Base-by-base conservation (phyloP, 2,113 vertebrate species). In the Ictalurus punctatus region DNA sequence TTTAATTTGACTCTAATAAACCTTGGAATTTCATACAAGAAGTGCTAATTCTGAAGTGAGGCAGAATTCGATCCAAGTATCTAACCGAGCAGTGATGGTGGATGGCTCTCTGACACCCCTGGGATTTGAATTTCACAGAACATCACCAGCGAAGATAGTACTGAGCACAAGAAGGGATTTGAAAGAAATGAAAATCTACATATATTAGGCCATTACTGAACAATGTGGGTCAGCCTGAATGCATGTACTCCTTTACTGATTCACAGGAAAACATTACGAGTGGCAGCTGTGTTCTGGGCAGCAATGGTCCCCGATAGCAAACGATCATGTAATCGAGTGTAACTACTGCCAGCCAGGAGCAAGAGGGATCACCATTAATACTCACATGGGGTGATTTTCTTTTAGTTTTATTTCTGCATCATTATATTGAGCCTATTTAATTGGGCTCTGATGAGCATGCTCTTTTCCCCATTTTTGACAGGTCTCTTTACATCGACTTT, bases 321-420 rank as follows among this genome's bases (percentile, higher is more conserved):
- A 95, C 13, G 93, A 94, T 79, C 56, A 90, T 48, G 89, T 95
- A 74, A 94, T 95, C 5, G 94, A 95, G 84, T 69, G 91, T 14
- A 94, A 95, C 71, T 95, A 95, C 91, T 93, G 94, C 89, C 93
- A 94, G 7, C 92, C 93, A 21, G 94, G 91, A 56, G 92, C 94
- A 0, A 93, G 89, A 82, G 94, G 92, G n/a, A 95, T 95, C 54
- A 83, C 61, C 44, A 90, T 95, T 73, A 44, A 91, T 88, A 91
- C 93, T 9, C 9, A 17, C 59, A 16, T 84, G 0, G 91, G 92
- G 94, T 94, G 65, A 91, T 91, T 90, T 52, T 83, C 12, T 16
- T 34, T 44, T 82, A 80, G 6, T 54, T 81, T 56, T 67, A 23
- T 56, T 58, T 54, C 21, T 27, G 30, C 21, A 12, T 56, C 4